Conservation (phyloP, 1,140 invertebrate species). For the Drosophila repletoides region DNA sequence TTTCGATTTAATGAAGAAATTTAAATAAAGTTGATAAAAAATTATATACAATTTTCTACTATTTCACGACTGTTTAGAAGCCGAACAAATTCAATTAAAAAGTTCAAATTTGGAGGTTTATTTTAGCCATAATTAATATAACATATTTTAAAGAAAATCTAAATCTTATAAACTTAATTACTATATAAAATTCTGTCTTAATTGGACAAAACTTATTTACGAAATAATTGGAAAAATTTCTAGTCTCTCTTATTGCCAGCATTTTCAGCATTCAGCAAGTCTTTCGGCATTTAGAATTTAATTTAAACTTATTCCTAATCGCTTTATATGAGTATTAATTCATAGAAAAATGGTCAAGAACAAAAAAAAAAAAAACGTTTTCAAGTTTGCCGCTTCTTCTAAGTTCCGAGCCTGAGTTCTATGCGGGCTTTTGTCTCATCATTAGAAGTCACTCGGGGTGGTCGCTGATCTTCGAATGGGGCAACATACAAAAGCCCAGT, state of each 20-base stretch:
- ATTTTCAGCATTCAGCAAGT: background rate
- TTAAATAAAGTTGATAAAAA: too few species aligned
- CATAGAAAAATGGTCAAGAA: conserved; percentile 28
- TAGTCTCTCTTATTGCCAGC: background rate
- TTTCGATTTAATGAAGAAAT: too few species aligned
- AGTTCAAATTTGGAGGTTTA: too few species aligned
- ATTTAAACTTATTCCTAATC: conserved; percentile 20
- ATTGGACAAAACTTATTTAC: too few species aligned
- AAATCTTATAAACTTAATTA: too few species aligned
- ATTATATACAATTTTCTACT: too few species aligned
- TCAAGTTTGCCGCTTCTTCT: conserved; percentile 32
- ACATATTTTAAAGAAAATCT: too few species aligned
- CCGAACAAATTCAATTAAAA: too few species aligned
- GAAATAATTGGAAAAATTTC: too few species aligned
- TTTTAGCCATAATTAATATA: too few species aligned
- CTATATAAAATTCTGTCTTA: too few species aligned
- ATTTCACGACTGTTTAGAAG: too few species aligned
- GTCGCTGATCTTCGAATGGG: conserved; percentile 54
- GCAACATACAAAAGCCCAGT: conserved; percentile 46
- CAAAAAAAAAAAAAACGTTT: conserved; percentile 28
- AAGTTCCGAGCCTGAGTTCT: background rate
- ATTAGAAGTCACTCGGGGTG: conserved; percentile 55
- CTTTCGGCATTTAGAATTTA: conserved; percentile 11
- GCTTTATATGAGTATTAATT: conserved; percentile 33
- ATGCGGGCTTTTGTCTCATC: conserved; percentile 48